Evolutionary conservation across 2,113 vertebrate genomes (phyloP), one percentile per base, ranked within the genome.

Genomic region (Australoheros scitulus): DNA sequence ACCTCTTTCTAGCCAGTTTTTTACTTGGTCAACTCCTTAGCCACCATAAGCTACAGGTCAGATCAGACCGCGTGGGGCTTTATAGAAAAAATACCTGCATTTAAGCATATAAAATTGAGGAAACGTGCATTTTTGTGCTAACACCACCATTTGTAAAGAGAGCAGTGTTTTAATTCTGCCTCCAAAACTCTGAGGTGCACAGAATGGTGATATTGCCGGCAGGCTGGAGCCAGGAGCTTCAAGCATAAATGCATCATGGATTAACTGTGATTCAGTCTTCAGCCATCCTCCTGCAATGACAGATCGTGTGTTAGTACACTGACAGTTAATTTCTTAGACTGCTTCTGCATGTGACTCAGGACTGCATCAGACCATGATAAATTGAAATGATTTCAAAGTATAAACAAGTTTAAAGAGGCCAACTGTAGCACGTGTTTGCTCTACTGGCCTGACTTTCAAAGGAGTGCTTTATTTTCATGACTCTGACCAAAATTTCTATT

Each of bases 231-330:
- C 75, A 41, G 10, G 75, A 64, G 82, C 52, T 58, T n/a, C 10
- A 2, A 70, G 14, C 32, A 75, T 76, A 79, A 88, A 80, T 76
- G 79, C 84, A 81, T 84, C 61, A n/a, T 59, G 81, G 82, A 88
- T 87, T 87, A 81, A 75, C 80, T 47, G 55, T 83, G 88, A 91
- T 80, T 91, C 84, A 92, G 29, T 55, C 72, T 3, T 70, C 36
- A 65, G 60, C 64, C 9, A 22, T 29, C 79, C n/a, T 87, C 47
- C 32, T 74, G 22, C 55, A 61, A 57, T 34, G 76, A 84, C 77
- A 82, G 20, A 76, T 61, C 65, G 6, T 38, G 70, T 55, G 72
- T 85, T 86, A 65, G 34, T 43, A 80, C 74, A 75, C 64, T 77
- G 83, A 79, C 76, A 58, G 84, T 85, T 89, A 65, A 68, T 85